phyloP scores from a whole-genome alignment of 2,888 invertebrate species.

The Netelia virgata region DNA sequence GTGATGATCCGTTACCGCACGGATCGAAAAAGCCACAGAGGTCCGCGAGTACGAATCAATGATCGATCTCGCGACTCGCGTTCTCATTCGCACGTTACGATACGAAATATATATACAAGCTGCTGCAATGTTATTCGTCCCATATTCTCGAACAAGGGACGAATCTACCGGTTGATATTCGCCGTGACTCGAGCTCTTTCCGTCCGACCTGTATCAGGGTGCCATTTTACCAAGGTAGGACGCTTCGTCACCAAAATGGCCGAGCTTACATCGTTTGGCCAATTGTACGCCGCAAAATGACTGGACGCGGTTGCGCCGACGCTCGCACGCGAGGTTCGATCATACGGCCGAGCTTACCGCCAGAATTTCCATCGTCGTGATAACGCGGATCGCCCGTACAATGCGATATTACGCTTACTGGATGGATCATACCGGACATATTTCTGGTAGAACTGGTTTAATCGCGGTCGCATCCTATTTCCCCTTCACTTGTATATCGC shows the following conservation, averaged over 20 bases:
- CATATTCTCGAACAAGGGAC: not conserved
- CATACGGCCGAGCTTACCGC: not conserved
- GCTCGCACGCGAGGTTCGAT: not conserved
- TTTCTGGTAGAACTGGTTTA: constrained; percentile 25
- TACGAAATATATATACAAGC: not conserved
- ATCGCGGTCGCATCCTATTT: constrained; percentile 33
- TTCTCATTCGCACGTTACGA: not conserved
- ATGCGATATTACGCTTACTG: constrained; percentile 37
- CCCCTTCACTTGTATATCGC: not conserved
- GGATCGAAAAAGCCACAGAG: constrained; percentile 4
- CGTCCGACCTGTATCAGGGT: not conserved
- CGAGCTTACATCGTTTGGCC: not conserved
- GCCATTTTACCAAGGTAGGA: not conserved
- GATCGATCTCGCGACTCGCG: not conserved
- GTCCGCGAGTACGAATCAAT: constrained; percentile 31
- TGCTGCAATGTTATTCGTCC: not conserved
- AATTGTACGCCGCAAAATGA: not conserved
- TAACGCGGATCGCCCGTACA: constrained; percentile 20
- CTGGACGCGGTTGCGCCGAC: not conserved
- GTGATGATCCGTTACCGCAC: constrained; percentile 21
- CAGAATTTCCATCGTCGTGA: constrained; percentile 16
- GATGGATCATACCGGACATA: constrained; percentile 26
- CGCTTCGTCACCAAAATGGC: not conserved
- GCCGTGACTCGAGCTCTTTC: not conserved
- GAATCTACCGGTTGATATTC: not conserved